Conservation (phyloP, 2,113 vertebrate genomes). For the Mirza zaza region DNA sequence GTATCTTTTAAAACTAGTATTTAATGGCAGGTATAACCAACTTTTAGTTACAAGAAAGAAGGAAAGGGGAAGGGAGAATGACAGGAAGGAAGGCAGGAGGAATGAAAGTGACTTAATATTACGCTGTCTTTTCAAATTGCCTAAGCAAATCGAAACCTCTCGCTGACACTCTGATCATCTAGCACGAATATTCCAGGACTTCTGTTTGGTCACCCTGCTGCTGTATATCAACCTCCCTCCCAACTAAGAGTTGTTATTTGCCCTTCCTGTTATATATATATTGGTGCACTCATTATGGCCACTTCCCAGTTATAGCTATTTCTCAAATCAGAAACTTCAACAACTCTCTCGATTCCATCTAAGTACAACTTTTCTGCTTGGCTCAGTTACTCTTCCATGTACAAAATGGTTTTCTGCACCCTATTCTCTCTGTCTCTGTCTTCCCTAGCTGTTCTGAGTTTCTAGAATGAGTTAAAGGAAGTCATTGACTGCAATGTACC, state of each 20-base stretch:
- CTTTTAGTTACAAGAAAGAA: background rate
- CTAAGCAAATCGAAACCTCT: background rate
- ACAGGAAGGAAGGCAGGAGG: background rate
- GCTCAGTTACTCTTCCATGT: background rate
- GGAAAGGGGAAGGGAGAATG: background rate
- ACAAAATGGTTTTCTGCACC: background rate
- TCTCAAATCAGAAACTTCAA: background rate
- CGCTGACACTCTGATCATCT: background rate
- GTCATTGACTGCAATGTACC: background rate
- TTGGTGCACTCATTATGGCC: background rate
- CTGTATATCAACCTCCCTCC: background rate
- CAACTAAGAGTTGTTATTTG: background rate
- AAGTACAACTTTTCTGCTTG: background rate
- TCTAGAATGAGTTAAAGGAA: background rate
- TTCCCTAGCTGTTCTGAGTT: background rate
- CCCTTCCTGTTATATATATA: background rate
- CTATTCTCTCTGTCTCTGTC: too few relatives aligned
- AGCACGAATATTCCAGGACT: background rate
- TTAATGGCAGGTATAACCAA: background rate
- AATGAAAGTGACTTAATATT: background rate
- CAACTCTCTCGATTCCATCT: background rate
- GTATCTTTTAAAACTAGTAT: background rate
- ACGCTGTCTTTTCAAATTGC: background rate
- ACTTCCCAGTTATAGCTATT: background rate
- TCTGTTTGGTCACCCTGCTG: background rate